Evolutionary conservation across 2,797 vertebrate species (phyloP).

Genomic region (Hyperoplus lanceolatus): DNA sequence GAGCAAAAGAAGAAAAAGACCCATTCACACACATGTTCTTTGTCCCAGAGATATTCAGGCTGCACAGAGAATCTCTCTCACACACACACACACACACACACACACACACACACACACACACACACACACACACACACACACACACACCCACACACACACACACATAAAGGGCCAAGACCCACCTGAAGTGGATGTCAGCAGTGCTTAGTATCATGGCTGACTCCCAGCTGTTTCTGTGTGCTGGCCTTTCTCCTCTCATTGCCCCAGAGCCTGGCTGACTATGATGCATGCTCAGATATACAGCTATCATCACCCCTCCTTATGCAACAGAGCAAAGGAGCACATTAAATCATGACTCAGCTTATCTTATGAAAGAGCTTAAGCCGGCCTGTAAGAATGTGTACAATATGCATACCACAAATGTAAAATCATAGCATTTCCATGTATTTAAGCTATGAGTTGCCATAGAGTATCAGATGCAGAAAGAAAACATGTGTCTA

Average conservation of each 20-base stretch:
- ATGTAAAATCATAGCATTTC: not conserved
- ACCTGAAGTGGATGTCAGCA: slow-evolving; percentile 74
- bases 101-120: slow-evolving; percentile 5
- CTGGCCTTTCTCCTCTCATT: slow-evolving; percentile 67
- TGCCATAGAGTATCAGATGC: not conserved
- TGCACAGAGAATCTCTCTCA: not conserved
- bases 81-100: slow-evolving; percentile 2
- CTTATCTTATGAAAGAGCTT: slow-evolving; percentile 18
- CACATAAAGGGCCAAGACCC: slow-evolving; percentile 40
- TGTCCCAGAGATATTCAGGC: not conserved
- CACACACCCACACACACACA: slow-evolving; percentile 23
- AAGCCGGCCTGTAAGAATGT: not conserved
- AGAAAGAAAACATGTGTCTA: not conserved
- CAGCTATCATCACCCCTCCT: slow-evolving; percentile 33
- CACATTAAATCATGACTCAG: slow-evolving; percentile 24
- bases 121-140: slow-evolving; percentile 14
- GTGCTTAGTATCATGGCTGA: slow-evolving; percentile 60
- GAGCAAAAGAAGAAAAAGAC: slow-evolving; percentile 1
- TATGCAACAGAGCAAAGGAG: slow-evolving; percentile 59
- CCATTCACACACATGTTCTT: slow-evolving; percentile 7
- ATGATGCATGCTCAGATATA: slow-evolving; percentile 56
- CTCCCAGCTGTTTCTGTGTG: slow-evolving; percentile 63
- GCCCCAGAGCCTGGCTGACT: slow-evolving; percentile 39
- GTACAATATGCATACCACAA: no score
- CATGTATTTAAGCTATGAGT: not conserved